Evolutionary conservation across 2,888 invertebrate species (phyloP).

Genomic region (Synergus gifuensis): DNA sequence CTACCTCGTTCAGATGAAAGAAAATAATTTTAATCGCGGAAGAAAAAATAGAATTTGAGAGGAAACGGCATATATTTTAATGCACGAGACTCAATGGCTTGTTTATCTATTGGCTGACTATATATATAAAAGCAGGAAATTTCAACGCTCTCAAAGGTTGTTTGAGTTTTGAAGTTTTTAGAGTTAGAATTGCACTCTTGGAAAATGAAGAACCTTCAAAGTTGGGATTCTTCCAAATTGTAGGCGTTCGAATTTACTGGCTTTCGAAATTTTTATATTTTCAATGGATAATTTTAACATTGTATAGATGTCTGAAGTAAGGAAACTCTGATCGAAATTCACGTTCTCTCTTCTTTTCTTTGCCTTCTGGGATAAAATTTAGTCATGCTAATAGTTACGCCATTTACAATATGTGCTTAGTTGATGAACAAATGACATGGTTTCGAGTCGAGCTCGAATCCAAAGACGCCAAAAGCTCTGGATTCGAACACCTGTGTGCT

Average conservation of each 20-base stretch:
- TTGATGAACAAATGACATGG: background rate
- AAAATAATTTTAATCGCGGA: conserved; percentile 18
- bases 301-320: background rate
- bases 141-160: background rate
- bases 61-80: background rate
- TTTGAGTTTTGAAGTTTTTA: background rate
- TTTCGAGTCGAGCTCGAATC: background rate
- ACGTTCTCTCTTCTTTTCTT: background rate
- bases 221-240: conserved; percentile 7
- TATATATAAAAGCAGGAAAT: background rate
- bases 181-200: background rate
- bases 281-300: background rate
- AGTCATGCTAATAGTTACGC: background rate
- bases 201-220: background rate
- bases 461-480: conserved; percentile 34
- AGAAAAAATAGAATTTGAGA: background rate
- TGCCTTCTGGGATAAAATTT: background rate
- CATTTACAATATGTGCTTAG: background rate
- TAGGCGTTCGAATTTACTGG: conserved; percentile 3
- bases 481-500: conserved; percentile 49
- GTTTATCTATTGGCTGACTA: background rate
- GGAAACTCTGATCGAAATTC: background rate
- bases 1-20: background rate
- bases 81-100: background rate
- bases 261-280: background rate